These are phyloP conservation scores for Ochropleura leucogaster DNA, from an alignment of 2,888 invertebrate species.

Conservation along the genomic window DNA sequence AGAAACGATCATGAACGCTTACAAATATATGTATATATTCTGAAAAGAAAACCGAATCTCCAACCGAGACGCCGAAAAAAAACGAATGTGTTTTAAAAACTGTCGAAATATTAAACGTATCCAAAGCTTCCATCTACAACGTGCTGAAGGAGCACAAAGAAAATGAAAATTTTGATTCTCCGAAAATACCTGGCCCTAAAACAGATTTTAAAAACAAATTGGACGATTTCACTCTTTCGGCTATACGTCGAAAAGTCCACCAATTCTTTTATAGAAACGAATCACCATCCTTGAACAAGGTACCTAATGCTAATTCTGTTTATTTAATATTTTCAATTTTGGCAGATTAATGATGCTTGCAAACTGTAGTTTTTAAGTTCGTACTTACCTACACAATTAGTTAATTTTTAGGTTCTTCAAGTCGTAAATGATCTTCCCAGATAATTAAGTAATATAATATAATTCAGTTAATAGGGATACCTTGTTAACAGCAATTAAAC, in stretches of 20 bases:
- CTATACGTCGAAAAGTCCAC: slow-evolving; percentile 3
- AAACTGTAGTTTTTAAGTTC: not conserved
- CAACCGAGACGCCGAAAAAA: slow-evolving; percentile 12
- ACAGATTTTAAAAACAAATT: not conserved
- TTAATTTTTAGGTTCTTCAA: not conserved
- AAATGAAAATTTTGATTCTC: slow-evolving; percentile 5
- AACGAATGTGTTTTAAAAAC: slow-evolving; percentile 14
- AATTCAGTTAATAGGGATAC: no score
- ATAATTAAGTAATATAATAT: no score
- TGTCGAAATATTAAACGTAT: not conserved
- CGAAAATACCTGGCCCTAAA: slow-evolving; percentile 16
- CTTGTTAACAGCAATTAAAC: no score
- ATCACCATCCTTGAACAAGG: slow-evolving; percentile 14
- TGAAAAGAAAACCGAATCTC: slow-evolving; percentile 13
- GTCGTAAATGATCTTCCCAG: not conserved
- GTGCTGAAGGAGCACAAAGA: slow-evolving; percentile 16
- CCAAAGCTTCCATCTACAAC: not conserved
- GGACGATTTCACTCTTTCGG: slow-evolving; percentile 16
- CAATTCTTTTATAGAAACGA: slow-evolving; percentile 8
- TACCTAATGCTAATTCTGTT: slow-evolving; percentile 18
- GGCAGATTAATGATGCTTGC: not conserved
- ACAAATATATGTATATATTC: not conserved
- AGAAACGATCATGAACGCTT: no score
- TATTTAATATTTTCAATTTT: not conserved
- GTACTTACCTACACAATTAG: not conserved